Percentiles rank a stretch among this genome's conserved stretches.
phyloP scores from a whole-genome alignment of 53 echinoderm and acorn worm genomes.

The Echinometra lucunter region DNA sequence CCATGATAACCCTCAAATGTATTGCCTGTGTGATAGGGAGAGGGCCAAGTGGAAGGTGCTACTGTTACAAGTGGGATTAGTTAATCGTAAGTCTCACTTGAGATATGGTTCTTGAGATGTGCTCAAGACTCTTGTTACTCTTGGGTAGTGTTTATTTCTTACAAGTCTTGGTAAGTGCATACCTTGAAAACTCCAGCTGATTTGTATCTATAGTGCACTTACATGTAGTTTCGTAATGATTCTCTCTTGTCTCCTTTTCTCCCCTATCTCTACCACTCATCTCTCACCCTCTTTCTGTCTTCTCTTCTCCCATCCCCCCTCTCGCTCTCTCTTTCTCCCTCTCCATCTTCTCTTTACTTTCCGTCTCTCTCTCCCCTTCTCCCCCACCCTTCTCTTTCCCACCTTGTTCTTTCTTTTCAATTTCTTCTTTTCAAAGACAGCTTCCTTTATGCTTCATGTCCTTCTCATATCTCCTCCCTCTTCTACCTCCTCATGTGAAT shows the following conservation, averaged over 20 bases:
- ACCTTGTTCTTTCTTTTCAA: background rate
- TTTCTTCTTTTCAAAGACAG: background rate
- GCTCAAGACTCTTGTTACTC: slow-evolving; percentile 16
- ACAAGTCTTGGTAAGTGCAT: background rate
- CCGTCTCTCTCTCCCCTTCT: background rate
- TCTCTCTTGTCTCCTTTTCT: background rate
- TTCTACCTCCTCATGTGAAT: background rate
- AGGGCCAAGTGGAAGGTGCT: slow-evolving; percentile 11
- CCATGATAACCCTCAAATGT: background rate
- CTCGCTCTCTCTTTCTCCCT: background rate
- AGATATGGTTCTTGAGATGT: background rate
- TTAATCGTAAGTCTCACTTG: slow-evolving; percentile 4
- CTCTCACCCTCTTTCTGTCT: background rate
- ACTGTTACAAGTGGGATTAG: slow-evolving; percentile 16
- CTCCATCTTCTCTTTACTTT: background rate
- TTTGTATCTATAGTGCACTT: background rate
- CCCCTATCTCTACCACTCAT: background rate
- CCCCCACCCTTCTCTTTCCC: background rate
- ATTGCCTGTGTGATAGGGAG: background rate
- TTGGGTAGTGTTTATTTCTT: slow-evolving; percentile 24
- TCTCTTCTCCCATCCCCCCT: background rate
- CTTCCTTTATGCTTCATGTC: background rate
- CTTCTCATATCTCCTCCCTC: background rate
- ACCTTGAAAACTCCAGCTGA: background rate
- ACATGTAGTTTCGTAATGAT: background rate